Conservation (phyloP, 35 echinoderm and acorn worm species). For the Nesometra sesokonis region DNA sequence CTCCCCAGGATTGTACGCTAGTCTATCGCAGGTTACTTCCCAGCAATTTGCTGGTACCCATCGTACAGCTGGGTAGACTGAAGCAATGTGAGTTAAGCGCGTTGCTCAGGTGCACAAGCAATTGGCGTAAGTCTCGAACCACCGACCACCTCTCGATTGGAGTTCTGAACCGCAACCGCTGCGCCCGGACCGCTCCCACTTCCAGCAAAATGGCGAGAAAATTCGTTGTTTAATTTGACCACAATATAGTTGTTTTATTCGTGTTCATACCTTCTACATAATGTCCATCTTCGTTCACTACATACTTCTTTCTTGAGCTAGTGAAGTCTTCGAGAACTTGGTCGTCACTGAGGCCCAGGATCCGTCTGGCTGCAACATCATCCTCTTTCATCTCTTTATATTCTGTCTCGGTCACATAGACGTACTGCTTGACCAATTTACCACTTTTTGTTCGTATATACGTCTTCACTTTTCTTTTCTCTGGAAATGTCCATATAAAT, state of each 20-base stretch:
- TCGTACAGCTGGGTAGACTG: too few relatives aligned
- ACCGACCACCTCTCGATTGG: too few relatives aligned
- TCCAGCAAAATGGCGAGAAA: neutral
- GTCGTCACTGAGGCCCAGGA: conserved; percentile 50
- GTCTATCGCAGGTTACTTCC: too few relatives aligned
- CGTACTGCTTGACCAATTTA: conserved; percentile 39
- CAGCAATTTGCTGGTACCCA: too few relatives aligned
- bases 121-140: too few relatives aligned
- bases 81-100: too few relatives aligned
- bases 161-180: too few relatives aligned
- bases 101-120: too few relatives aligned
- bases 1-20: too few relatives aligned
- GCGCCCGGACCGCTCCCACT: too few relatives aligned
- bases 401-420: conserved; percentile 59
- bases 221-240: neutral
- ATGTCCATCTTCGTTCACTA: conserved; percentile 33
- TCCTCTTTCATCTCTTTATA: conserved; percentile 66
- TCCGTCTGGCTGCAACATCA: conserved; percentile 31
- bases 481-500: neutral
- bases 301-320: conserved; percentile 41
- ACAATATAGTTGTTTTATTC: neutral
- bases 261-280: conserved; percentile 65
- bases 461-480: conserved; percentile 60
- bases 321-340: conserved; percentile 53
- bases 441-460: conserved; percentile 60